Evolutionary conservation across 2,113 vertebrate genomes (phyloP).

Genomic region (Callopanchax toddi): DNA sequence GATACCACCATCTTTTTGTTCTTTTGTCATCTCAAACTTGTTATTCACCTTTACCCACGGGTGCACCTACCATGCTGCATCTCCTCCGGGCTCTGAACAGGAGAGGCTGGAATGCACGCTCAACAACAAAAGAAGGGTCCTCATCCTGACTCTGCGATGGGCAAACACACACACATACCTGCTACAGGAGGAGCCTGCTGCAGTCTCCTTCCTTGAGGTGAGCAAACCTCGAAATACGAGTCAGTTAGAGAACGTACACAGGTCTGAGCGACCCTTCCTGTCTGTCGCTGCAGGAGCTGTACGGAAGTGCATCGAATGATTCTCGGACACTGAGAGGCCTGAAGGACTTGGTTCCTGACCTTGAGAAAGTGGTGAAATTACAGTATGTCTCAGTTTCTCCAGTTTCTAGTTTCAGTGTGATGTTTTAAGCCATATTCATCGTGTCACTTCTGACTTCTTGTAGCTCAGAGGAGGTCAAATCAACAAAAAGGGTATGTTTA

Average conservation of each 20-base stretch:
- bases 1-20: neutral
- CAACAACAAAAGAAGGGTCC: constrained; percentile 89
- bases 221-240: neutral
- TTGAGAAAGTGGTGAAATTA: constrained; percentile 92
- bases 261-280: neutral
- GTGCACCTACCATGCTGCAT: constrained; percentile 89
- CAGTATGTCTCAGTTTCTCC: constrained; percentile 81
- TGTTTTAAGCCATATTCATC: constrained; percentile 7
- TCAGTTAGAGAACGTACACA: neutral
- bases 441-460: neutral
- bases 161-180: constrained; percentile 85
- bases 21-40: neutral
- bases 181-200: constrained; percentile 91
- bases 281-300: constrained; percentile 85
- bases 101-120: constrained; percentile 92
- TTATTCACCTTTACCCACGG: constrained; percentile 64
- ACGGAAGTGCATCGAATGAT: constrained; percentile 92
- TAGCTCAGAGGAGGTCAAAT: constrained; percentile 93
- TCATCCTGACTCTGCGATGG: constrained; percentile 93
- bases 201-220: constrained; percentile 93
- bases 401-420: neutral
- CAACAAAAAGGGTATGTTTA: constrained; percentile 87
- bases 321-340: constrained; percentile 87
- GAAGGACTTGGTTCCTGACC: constrained; percentile 90
- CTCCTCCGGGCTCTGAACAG: constrained; percentile 94